A percentile compares a stretch with the other conserved stretches of the same genome.
Conservation (phyloP, 2,113 vertebrate genomes). For the Oceanodroma tethys region DNA sequence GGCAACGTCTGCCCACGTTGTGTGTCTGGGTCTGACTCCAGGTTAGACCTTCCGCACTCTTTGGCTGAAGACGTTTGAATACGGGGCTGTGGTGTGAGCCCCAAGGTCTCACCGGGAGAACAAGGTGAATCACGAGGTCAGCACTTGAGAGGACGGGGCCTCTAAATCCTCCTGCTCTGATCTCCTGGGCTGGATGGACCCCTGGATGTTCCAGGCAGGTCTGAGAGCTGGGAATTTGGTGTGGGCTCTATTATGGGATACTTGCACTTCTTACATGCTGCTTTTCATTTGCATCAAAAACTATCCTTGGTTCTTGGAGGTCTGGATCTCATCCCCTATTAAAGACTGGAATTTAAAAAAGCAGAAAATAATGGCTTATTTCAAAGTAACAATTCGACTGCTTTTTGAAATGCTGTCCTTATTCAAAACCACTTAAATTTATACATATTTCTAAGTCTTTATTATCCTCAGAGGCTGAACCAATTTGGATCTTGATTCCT, state of each 20-base stretch:
- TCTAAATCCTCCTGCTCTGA: neutral
- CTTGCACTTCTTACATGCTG: conserved; percentile 68
- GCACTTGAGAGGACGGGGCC: neutral
- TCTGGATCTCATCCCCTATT: conserved; percentile 50
- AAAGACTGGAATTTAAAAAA: conserved; percentile 54
- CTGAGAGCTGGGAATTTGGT: neutral
- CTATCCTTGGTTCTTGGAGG: conserved; percentile 34
- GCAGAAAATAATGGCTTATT: conserved; percentile 68
- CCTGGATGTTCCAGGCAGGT: neutral
- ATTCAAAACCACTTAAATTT: conserved; percentile 66
- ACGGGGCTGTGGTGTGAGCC: neutral
- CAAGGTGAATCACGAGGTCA: neutral
- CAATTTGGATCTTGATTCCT: conserved; percentile 59
- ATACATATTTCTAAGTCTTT: conserved; percentile 60
- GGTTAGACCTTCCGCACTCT: accelerated
- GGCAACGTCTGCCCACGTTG: accelerated
- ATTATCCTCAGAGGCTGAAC: conserved; percentile 60
- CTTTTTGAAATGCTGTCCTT: conserved; percentile 62
- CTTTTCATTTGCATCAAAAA: conserved; percentile 60
- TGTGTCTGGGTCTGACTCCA: neutral
- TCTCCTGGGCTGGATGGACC: neutral
- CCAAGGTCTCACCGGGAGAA: neutral
- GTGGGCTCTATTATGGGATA: conserved; percentile 41
- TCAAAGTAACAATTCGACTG: conserved; percentile 63
- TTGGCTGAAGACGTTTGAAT: neutral